These are phyloP conservation scores for Gopherus evgoodei DNA, from an alignment of 2,113 vertebrate species.

Conservation along the genomic window DNA sequence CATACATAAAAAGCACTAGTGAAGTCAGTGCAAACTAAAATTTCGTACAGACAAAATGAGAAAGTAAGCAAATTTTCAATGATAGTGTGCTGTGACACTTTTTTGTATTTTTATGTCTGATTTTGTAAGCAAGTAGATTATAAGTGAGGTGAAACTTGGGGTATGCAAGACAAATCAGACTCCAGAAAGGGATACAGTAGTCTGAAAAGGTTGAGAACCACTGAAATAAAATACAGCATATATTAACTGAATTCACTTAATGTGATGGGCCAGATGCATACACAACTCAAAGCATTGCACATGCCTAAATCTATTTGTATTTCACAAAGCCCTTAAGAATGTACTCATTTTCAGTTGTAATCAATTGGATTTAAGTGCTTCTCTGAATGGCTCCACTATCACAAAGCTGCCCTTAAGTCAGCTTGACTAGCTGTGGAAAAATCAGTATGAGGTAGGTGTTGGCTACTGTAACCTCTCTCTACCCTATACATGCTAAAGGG, in stretches of 20 bases:
- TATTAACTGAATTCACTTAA: accelerated
- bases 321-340: background rate
- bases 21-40: no score
- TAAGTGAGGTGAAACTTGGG: no score
- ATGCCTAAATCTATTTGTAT: background rate
- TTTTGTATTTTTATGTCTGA: no score
- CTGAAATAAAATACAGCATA: background rate
- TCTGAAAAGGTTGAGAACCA: no score
- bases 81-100: no score
- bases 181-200: no score
- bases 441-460: no score
- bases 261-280: background rate
- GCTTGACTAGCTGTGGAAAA: background rate
- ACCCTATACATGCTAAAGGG: background rate
- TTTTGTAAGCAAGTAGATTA: no score
- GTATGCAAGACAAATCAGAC: no score
- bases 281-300: background rate
- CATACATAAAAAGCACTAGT: no score
- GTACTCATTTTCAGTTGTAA: background rate
- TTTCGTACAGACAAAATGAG: no score
- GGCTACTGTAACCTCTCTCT: background rate
- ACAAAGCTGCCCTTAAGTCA: background rate
- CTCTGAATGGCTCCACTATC: background rate
- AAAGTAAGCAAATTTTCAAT: no score
- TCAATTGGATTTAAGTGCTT: background rate